Evolutionary conservation across 2,888 invertebrate genomes (phyloP).

Genomic region (Cephus runcator): DNA sequence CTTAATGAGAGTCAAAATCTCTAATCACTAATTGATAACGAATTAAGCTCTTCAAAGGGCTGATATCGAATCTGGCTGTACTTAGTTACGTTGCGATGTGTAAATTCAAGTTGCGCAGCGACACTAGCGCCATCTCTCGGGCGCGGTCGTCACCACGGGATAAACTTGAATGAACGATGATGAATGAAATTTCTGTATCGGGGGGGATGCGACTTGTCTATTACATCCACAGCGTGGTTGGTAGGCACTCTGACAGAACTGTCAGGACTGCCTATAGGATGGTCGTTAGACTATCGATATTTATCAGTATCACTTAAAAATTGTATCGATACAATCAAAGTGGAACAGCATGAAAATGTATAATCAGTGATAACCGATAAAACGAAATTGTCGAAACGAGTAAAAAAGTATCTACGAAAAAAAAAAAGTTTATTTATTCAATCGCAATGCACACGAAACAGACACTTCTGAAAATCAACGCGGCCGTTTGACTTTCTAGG

Average conservation of each 20-base stretch:
- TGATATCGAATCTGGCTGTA: constrained; percentile 9
- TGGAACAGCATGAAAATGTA: background rate
- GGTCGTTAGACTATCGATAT: background rate
- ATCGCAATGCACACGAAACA: background rate
- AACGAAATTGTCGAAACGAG: too few relatives aligned
- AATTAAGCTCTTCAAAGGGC: background rate
- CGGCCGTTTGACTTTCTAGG: background rate
- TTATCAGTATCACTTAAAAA: background rate
- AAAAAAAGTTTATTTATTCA: too few relatives aligned
- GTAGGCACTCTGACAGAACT: background rate
- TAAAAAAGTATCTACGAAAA: too few relatives aligned
- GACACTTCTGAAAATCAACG: background rate
- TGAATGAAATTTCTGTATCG: background rate
- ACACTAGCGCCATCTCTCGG: constrained; percentile 13
- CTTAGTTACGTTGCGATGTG: constrained; percentile 7
- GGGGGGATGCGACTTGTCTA: background rate
- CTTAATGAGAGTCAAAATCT: background rate
- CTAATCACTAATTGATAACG: background rate
- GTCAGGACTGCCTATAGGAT: background rate
- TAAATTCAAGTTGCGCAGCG: constrained; percentile 15
- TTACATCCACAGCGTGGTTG: background rate
- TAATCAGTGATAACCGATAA: too few relatives aligned
- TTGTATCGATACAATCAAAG: background rate
- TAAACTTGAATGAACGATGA: background rate
- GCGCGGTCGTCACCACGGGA: background rate